phyloP scores from a whole-genome alignment of 53 echinoderm and acorn worm genomes.

The Antedon mediterranea region DNA sequence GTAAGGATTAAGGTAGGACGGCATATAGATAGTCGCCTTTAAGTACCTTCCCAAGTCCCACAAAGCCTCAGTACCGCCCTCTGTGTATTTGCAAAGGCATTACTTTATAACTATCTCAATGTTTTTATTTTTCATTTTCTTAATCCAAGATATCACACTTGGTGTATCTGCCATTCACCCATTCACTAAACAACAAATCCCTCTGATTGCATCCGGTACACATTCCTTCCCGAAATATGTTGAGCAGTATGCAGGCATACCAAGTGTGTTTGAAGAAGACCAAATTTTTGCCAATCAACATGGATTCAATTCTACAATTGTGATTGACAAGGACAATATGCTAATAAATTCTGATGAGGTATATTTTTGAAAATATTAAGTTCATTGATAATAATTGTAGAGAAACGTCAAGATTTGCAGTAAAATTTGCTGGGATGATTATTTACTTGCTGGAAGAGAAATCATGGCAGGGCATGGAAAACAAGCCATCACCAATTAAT shows the following conservation, averaged over 20 bases:
- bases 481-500: too few species aligned
- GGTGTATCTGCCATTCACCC: slow-evolving; percentile 55
- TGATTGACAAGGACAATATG: slow-evolving; percentile 14
- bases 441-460: too few species aligned
- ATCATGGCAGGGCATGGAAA: too few species aligned
- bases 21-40: too few species aligned
- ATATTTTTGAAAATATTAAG: background rate
- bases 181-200: slow-evolving; percentile 33
- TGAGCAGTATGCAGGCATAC: slow-evolving; percentile 55
- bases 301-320: slow-evolving; percentile 18
- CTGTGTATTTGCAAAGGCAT: too few species aligned
- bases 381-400: too few species aligned
- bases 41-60: too few species aligned
- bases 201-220: slow-evolving; percentile 45
- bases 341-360: slow-evolving; percentile 63
- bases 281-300: slow-evolving; percentile 26
- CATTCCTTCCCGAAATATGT: slow-evolving; percentile 44
- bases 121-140: background rate
- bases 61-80: too few species aligned
- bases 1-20: too few species aligned
- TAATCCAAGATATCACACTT: slow-evolving; percentile 39
- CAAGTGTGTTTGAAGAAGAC: slow-evolving; percentile 31
- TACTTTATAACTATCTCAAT: too few species aligned
- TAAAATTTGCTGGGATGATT: too few species aligned
- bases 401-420: too few species aligned